Percentiles rank a stretch among this genome's conserved stretches.
phyloP scores from a whole-genome alignment of 1,140 invertebrate genomes.

The Popillia japonica region DNA sequence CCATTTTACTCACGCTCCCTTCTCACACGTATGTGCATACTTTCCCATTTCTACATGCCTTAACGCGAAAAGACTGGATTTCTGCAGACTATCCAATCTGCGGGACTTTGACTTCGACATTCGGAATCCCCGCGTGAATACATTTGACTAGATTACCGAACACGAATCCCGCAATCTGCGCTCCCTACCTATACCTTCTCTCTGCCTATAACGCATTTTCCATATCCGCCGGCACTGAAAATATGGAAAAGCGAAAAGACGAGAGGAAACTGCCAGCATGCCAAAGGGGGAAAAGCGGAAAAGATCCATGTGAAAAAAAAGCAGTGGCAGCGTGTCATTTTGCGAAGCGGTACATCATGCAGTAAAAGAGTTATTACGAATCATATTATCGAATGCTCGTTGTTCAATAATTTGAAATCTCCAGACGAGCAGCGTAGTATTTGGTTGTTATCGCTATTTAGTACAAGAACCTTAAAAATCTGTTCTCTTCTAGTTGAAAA shows the following conservation, averaged over 20 bases:
- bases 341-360: too few species aligned
- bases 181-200: constrained; percentile 11
- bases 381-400: too few species aligned
- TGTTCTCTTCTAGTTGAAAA: too few species aligned
- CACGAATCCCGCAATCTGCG: constrained; percentile 36
- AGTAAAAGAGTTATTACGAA: too few species aligned
- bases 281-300: too few species aligned
- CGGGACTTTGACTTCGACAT: constrained; percentile 36
- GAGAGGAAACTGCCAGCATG: not conserved
- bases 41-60: constrained; percentile 21
- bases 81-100: constrained; percentile 37
- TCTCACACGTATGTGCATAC: not conserved
- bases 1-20: not conserved
- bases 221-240: constrained; percentile 17
- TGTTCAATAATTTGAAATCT: too few species aligned
- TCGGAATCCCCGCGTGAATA: constrained; percentile 33
- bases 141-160: constrained; percentile 38
- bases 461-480: too few species aligned
- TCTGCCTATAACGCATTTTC: constrained; percentile 34
- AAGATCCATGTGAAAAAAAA: too few species aligned
- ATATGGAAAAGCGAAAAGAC: constrained; percentile 20
- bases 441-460: too few species aligned
- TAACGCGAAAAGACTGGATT: constrained; percentile 34
- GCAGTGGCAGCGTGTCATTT: too few species aligned
- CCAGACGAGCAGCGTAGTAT: too few species aligned